A percentile compares a stretch with the other conserved stretches of the same genome.
phyloP scores from a whole-genome alignment of 2,888 invertebrate species.

The Poecilus cupreus region DNA sequence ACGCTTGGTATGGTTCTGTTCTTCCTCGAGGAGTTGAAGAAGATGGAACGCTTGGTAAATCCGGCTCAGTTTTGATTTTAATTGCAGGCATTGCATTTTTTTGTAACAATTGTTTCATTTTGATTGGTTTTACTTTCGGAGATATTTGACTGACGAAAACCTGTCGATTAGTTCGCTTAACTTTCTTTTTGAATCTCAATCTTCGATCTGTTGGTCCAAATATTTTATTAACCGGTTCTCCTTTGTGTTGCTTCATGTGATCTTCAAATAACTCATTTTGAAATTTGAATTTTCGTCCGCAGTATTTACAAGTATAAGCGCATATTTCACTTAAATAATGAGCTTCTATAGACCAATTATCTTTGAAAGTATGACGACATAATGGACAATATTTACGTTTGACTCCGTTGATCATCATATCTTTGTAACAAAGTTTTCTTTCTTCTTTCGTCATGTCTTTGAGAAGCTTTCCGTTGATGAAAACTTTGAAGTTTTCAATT shows the following conservation, averaged over 20 bases:
- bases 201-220: conserved; percentile 47
- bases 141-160: background rate
- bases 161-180: background rate
- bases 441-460: conserved; percentile 70
- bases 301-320: conserved; percentile 70
- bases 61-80: conserved; percentile 58
- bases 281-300: conserved; percentile 63
- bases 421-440: conserved; percentile 68
- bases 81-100: conserved; percentile 51
- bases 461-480: conserved; percentile 68
- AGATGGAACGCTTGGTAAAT: background rate
- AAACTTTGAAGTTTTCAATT: conserved; percentile 53
- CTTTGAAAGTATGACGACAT: conserved; percentile 72
- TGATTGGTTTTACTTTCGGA: conserved; percentile 63
- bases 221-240: conserved; percentile 44
- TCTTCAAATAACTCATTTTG: conserved; percentile 42
- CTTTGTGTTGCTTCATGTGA: conserved; percentile 40
- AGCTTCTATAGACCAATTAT: conserved; percentile 72
- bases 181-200: conserved; percentile 17
- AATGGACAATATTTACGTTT: conserved; percentile 69
- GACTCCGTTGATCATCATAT: conserved; percentile 69
- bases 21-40: background rate
- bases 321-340: conserved; percentile 71
- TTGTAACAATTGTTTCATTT: conserved; percentile 66
- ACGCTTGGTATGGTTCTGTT: conserved; percentile 67